Conservation (phyloP, 2,113 vertebrate genomes). For the Malurus cyaneus region DNA sequence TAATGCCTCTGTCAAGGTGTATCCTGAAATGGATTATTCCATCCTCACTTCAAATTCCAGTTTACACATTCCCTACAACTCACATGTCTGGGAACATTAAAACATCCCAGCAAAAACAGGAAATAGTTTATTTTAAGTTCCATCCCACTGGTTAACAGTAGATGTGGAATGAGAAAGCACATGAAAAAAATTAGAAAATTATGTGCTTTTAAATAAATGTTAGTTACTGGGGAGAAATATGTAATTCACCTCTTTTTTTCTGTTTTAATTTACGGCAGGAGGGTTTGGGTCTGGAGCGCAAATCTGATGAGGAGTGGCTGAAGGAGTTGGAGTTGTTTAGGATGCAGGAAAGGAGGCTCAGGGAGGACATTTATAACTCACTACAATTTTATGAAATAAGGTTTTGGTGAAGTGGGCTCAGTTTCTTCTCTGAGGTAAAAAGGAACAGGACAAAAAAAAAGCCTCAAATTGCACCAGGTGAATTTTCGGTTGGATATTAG, state of each 20-base stretch:
- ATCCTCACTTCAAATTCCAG: background rate
- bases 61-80: background rate
- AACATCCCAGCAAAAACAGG: background rate
- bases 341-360: background rate
- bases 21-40: background rate
- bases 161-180: constrained; percentile 5
- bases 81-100: background rate
- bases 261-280: background rate
- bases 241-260: background rate
- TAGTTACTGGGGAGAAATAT: background rate
- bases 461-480: background rate
- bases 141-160: background rate
- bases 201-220: background rate
- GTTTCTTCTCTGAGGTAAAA: background rate
- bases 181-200: background rate
- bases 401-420: background rate
- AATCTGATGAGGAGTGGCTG: background rate
- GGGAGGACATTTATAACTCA: too few relatives aligned
- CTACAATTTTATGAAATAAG: background rate
- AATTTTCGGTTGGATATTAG: background rate
- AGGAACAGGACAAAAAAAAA: background rate
- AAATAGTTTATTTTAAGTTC: background rate
- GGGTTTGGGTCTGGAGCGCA: background rate
- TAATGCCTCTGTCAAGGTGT: constrained; percentile 37
- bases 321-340: background rate